Evolutionary conservation across 2,888 invertebrate species (phyloP), one percentile per base, ranked within the genome.

Genomic region (Galerucella nymphaeae): DNA sequence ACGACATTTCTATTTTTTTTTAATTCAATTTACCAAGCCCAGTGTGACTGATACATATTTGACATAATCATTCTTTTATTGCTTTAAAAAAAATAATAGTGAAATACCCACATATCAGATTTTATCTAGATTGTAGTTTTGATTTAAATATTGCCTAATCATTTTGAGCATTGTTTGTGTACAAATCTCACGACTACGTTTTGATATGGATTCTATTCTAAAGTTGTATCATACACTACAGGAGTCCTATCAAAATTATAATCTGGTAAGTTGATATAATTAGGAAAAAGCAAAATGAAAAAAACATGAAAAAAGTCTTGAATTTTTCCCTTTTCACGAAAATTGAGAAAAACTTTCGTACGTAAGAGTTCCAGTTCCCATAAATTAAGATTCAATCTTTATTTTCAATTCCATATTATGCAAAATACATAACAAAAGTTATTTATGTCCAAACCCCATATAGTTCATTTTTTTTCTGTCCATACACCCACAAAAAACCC

Each of bases 1-100:
- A 62, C 41, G 58, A 42, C 20, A 69, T 62, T 69, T 62, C 30
- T 61, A 48, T 59, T n/a, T 59, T 48, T 48, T 18, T 62, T 42
- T 41, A 69, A 62, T 62, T 62, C 30, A 69, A 69, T 69, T 69
- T 62, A 69, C 69, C 62, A 62, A 62, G 42, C 62, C 69, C 69
- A 69, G 62, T 23, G 20, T 41, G 18, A 48, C 59, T 45, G 69
- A 38, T 20, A 18, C 18, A 18, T 14, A 62, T 69, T 69, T 69
- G 55, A 69, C 53, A 69, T 69, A 62, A 69, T 62, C 41, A 69
- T 69, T 62, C 18, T 69, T 62, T 69, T 62, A 69, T 69, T 41
- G 55, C 50, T 50, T 62, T 42, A 62, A 62, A 61, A 48, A 68
- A 61, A 42, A 67, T 38, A 11, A 23, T 67, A 58, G 59, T 41